These are phyloP conservation scores for Meandrusa payeni DNA, from an alignment of 2,888 invertebrate species.

Conservation along the genomic window DNA sequence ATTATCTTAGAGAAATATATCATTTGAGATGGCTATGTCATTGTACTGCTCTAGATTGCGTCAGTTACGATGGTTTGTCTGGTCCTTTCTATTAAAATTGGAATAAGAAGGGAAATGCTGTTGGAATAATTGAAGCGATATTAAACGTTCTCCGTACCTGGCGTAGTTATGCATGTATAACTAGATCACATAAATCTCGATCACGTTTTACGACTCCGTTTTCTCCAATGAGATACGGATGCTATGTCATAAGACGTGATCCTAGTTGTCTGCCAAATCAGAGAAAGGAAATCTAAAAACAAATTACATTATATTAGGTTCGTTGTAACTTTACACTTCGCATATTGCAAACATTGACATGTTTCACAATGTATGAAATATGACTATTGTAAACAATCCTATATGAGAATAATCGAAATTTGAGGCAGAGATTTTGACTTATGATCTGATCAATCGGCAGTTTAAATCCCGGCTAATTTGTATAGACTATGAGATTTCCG, in stretches of 20 bases:
- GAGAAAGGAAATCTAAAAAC: conserved; percentile 30
- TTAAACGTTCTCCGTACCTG: conserved; percentile 18
- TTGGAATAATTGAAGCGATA: conserved; percentile 23
- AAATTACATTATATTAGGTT: not conserved
- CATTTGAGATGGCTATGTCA: conserved; percentile 8
- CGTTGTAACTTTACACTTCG: not conserved
- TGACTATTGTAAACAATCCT: too few species aligned
- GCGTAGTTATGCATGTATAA: conserved; percentile 25
- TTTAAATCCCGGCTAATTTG: too few species aligned
- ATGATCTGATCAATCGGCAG: too few species aligned
- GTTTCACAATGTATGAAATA: too few species aligned
- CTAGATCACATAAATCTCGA: conserved; percentile 35
- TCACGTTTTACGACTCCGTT: conserved; percentile 37
- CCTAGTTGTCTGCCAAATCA: conserved; percentile 34
- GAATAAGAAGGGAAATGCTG: conserved; percentile 22
- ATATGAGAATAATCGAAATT: too few species aligned
- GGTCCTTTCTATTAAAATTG: conserved; percentile 23
- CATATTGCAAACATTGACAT: not conserved
- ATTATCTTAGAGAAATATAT: conserved; percentile 25
- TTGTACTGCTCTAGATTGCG: conserved; percentile 14
- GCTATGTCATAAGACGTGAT: conserved; percentile 36
- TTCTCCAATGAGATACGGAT: conserved; percentile 34
- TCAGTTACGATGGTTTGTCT: conserved; percentile 4
- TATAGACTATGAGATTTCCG: too few species aligned
- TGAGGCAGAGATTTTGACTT: too few species aligned